These are phyloP conservation scores for Onthophagus sagittarius DNA, from an alignment of 2,888 invertebrate species.

Conservation along the genomic window DNA sequence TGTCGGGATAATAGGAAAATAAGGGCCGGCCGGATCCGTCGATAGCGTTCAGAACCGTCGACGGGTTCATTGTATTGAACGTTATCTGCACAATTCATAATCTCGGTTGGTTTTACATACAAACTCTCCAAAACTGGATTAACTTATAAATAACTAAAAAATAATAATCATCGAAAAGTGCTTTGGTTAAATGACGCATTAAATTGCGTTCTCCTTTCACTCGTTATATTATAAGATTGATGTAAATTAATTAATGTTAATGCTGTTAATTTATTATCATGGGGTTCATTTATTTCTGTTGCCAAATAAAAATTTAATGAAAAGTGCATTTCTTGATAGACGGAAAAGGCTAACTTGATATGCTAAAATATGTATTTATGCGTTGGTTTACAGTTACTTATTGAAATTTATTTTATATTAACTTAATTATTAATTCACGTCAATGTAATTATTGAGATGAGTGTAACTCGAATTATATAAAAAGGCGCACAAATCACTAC, in stretches of 20 bases:
- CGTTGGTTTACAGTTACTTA: not conserved
- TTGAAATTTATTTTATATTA: not conserved
- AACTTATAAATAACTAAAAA: not conserved
- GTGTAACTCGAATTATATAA: not conserved
- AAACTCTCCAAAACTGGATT: not conserved
- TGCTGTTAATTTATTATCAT: not conserved
- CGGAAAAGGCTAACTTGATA: not conserved
- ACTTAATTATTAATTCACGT: too few species aligned
- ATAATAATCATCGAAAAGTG: not conserved
- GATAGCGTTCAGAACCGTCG: not conserved
- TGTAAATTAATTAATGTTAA: not conserved
- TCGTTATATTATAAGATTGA: not conserved
- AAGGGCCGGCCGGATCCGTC: not conserved
- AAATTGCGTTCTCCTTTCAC: not conserved
- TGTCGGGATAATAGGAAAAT: constrained; percentile 10
- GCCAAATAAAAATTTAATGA: not conserved
- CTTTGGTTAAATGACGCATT: not conserved
- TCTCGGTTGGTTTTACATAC: not conserved
- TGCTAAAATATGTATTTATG: not conserved
- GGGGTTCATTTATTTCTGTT: not conserved
- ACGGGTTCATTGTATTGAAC: not conserved
- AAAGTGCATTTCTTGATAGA: not conserved
- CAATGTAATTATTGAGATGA: not conserved
- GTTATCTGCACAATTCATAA: not conserved
- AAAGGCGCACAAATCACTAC: not conserved